Evolutionary conservation across 2,888 invertebrate genomes (phyloP), one percentile per base, ranked within the genome.

Genomic region (Hydroisotoma schaefferi): DNA sequence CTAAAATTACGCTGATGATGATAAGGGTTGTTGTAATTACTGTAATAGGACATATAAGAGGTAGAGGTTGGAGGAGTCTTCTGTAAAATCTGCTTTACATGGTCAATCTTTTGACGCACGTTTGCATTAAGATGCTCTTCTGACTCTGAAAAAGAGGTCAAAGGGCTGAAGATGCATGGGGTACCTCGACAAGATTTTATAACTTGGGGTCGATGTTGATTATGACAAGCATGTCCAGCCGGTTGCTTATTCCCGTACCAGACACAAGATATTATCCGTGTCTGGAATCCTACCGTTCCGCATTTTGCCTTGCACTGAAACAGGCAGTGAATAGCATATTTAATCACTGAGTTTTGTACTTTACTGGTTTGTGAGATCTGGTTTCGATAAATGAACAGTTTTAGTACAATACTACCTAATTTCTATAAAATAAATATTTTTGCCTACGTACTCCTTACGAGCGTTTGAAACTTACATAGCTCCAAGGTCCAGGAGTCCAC

Each of bases 401-500:
- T 20, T n/a, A n/a, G 18, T 8, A 12, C 12, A n/a, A n/a, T n/a
- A n/a, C n/a, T n/a, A n/a, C n/a, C n/a, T n/a, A n/a, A n/a, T n/a
- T n/a, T n/a, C n/a, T n/a, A n/a, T n/a, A n/a, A n/a, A n/a, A n/a
- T n/a, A n/a, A n/a, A n/a, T n/a, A n/a, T n/a, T n/a, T n/a, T n/a
- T n/a, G n/a, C n/a, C n/a, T n/a, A n/a, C n/a, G n/a, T n/a, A n/a
- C n/a, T n/a, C n/a, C n/a, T n/a, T n/a, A n/a, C n/a, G n/a, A n/a
- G n/a, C n/a, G n/a, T n/a, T n/a, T n/a, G 33, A 12, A 23, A 74
- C 76, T 78, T 78, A 94, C 94, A 85, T 90, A 87, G 40, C 92
- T 92, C 97, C 97, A 97, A 59, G 89, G 84, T 8, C 92, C 91
- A 3, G 89, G 87, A 63, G 87, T 84, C 97, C 97, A 98, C 53